Conservation (phyloP, 2,888 invertebrate genomes). For the Eudasyphora cyanicolor region DNA sequence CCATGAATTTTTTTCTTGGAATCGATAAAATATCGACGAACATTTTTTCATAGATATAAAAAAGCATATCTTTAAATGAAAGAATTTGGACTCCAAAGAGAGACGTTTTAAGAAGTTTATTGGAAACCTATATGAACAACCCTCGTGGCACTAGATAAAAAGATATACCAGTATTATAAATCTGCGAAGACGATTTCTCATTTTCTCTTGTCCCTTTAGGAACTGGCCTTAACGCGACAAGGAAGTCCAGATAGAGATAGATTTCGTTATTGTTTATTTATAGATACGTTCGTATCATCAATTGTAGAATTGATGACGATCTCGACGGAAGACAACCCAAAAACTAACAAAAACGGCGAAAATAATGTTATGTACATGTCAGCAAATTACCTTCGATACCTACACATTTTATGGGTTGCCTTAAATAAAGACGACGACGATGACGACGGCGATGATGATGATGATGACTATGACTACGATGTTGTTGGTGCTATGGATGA, state of each 20-base stretch:
- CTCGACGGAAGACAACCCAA: conserved; percentile 37
- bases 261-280: conserved; percentile 31
- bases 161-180: too few relatives aligned
- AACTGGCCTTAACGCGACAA: neutral
- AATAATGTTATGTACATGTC: conserved; percentile 63
- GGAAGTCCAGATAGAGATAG: conserved; percentile 26
- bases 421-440: conserved; percentile 36
- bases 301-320: conserved; percentile 52
- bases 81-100: too few relatives aligned
- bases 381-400: conserved; percentile 66
- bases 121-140: too few relatives aligned
- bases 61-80: too few relatives aligned
- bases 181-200: neutral
- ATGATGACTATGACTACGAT: conserved; percentile 49
- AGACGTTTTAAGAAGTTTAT: too few relatives aligned
- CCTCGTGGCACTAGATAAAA: too few relatives aligned
- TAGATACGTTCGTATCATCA: conserved; percentile 14
- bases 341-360: conserved; percentile 39
- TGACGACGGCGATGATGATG: conserved; percentile 24
- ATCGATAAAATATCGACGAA: too few relatives aligned
- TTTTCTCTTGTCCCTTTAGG: conserved; percentile 5
- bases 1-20: too few relatives aligned
- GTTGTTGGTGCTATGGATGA: conserved; percentile 9
- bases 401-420: conserved; percentile 62
- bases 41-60: too few relatives aligned